A percentile compares a stretch with the other conserved stretches of the same genome.
These are phyloP conservation scores for Scaptomyza graminum DNA, from an alignment of 1,140 invertebrate species.

Conservation along the genomic window DNA sequence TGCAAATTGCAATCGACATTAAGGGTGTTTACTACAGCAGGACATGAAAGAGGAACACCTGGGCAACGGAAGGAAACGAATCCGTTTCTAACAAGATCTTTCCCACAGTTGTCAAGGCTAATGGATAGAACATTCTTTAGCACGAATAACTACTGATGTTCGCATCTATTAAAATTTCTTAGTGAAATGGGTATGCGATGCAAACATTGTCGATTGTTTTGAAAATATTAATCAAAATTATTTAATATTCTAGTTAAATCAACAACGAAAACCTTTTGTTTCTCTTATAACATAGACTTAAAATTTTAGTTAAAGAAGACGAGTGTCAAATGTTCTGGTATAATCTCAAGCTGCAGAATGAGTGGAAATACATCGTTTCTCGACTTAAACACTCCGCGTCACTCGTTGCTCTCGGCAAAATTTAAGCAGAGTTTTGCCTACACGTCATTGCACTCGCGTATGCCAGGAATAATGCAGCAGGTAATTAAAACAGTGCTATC, in stretches of 20 bases:
- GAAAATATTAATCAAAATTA: constrained; percentile 16
- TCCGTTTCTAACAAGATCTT: constrained; percentile 28
- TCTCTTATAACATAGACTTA: too few relatives aligned
- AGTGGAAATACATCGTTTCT: neutral
- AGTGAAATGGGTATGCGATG: neutral
- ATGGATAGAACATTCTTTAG: constrained; percentile 8
- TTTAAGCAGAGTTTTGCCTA: constrained; percentile 72
- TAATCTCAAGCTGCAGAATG: neutral
- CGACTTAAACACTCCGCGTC: constrained; percentile 51
- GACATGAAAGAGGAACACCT: constrained; percentile 62
- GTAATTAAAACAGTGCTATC: constrained; percentile 4
- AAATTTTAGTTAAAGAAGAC: too few relatives aligned
- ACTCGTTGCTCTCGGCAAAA: constrained; percentile 59
- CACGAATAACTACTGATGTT: constrained; percentile 1
- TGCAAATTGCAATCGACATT: constrained; percentile 56
- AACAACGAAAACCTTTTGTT: too few relatives aligned
- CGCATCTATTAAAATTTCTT: neutral
- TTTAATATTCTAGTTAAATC: neutral
- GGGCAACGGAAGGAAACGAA: constrained; percentile 56
- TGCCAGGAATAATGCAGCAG: constrained; percentile 64
- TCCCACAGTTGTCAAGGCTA: constrained; percentile 60
- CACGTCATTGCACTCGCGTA: constrained; percentile 42
- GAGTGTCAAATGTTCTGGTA: too few relatives aligned
- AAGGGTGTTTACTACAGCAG: constrained; percentile 60
- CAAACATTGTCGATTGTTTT: neutral